Evolutionary conservation across 2,113 vertebrate genomes (phyloP), one percentile per base, ranked within the genome.

Genomic region (Podarcis raffonei): DNA sequence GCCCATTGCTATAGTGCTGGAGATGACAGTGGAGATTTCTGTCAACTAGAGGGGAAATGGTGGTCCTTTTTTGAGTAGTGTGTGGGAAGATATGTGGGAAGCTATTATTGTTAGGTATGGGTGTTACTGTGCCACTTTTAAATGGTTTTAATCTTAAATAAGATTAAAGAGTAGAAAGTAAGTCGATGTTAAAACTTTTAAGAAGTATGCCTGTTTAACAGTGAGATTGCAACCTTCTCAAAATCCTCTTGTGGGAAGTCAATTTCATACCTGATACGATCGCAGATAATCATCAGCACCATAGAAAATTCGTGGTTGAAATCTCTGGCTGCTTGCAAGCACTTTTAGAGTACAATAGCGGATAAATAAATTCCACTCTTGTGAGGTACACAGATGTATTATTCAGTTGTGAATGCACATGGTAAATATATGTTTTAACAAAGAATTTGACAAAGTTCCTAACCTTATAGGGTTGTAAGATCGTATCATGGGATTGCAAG

Each of bases 391-490:
- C 35, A 59, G 74, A 39, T 81, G 42, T n/a, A 66, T 77, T 57
- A 81, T 65, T 84, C 71, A 32, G 42, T 77, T 71, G 75, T 78
- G 76, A 42, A 91, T 74, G 81, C 77, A 77, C 71, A 81, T n/a
- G 78, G 32, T 62, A 87, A 83, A 72, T 83, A 74, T 25, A 72
- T 57, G 39, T 1, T 88, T 91, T 74, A 81, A 53, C 35, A 90
- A 71, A 88, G 84, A 88, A 82, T 2, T 57, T 65, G 87, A 89
- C 32, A 84, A 68, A 87, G 39, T 25, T 35, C 32, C 39, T 68
- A 48, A 7, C 23, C 25, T 87, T 84, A 15, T 23, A 86, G 6
- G 32, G 87, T 92, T 84, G 89, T 89, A 84, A 87, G 93, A 88
- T 62, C 8, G 0, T 75, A 48, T 59, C 5, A 72, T 0, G 1